phyloP scores from a whole-genome alignment of 2,113 vertebrate genomes.

The Chaetodon trifascialis region DNA sequence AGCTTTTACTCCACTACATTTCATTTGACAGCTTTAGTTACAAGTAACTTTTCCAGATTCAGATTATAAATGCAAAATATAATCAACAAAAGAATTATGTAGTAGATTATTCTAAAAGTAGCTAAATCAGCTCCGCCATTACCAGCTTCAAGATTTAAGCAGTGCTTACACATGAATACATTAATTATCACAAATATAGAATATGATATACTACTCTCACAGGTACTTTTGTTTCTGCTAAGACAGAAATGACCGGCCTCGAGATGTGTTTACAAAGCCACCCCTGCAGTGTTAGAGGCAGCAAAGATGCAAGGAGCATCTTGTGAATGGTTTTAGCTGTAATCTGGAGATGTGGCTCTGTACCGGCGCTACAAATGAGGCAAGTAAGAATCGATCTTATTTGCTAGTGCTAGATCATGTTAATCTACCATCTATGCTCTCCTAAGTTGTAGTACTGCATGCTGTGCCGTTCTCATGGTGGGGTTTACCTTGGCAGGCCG shows the following conservation, averaged over 20 bases:
- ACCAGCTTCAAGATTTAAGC: background rate
- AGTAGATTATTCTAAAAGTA: background rate
- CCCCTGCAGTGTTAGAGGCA: background rate
- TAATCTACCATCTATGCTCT: background rate
- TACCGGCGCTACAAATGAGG: background rate
- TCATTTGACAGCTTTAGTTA: background rate
- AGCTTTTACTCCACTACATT: background rate
- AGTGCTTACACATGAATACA: no score
- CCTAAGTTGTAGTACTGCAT: background rate
- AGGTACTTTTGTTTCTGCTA: background rate
- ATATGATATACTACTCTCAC: background rate
- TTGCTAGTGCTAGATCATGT: background rate
- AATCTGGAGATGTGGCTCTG: background rate
- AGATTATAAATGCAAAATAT: background rate
- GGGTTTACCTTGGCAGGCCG: constrained; percentile 83
- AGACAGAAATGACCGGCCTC: background rate
- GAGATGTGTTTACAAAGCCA: background rate
- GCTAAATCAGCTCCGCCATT: background rate
- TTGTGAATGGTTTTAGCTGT: background rate
- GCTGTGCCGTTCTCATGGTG: background rate
- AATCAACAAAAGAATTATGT: background rate
- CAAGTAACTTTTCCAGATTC: no score
- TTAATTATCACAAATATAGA: background rate
- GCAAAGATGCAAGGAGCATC: background rate
- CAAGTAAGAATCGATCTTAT: background rate